Percentiles rank a stretch among this genome's conserved stretches.
phyloP scores from a whole-genome alignment of 1,140 invertebrate species.

The Aphis gossypii region DNA sequence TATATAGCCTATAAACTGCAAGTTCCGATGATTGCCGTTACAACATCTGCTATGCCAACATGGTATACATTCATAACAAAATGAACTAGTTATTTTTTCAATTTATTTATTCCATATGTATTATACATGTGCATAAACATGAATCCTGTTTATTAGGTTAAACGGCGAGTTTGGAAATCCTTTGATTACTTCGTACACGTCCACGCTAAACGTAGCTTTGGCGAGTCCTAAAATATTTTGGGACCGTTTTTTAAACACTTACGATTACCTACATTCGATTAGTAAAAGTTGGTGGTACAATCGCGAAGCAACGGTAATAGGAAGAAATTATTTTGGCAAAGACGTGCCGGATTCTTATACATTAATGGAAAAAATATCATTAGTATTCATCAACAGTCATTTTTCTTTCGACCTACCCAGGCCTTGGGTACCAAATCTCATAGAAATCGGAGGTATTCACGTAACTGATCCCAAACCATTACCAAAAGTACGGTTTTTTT shows the following conservation, averaged over 20 bases:
- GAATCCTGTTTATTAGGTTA: neutral
- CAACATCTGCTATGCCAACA: conserved; percentile 68
- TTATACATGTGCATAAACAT: neutral
- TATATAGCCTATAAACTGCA: conserved; percentile 62
- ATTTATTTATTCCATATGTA: neutral
- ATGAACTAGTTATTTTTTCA: neutral
- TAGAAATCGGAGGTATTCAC: conserved; percentile 71
- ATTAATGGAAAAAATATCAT: conserved; percentile 64
- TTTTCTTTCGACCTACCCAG: conserved; percentile 66
- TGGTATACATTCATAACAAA: conserved; percentile 64
- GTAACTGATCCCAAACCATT: conserved; percentile 62
- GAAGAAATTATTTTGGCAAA: conserved; percentile 67
- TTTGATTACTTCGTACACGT: neutral
- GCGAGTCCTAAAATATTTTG: conserved; percentile 57
- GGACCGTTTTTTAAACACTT: conserved; percentile 23
- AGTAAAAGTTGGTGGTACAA: neutral
- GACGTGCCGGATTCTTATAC: conserved; percentile 68
- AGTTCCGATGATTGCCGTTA: conserved; percentile 68
- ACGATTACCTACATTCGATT: neutral
- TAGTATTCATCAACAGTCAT: conserved; percentile 70
- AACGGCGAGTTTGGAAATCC: neutral
- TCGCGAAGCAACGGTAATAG: neutral
- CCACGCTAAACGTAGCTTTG: neutral
- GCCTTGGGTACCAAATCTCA: conserved; percentile 65
- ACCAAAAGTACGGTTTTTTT: conserved; percentile 56